These are phyloP conservation scores for Prostheceraeus crozeri DNA, from an alignment of 2,888 invertebrate genomes.

Conservation along the genomic window DNA sequence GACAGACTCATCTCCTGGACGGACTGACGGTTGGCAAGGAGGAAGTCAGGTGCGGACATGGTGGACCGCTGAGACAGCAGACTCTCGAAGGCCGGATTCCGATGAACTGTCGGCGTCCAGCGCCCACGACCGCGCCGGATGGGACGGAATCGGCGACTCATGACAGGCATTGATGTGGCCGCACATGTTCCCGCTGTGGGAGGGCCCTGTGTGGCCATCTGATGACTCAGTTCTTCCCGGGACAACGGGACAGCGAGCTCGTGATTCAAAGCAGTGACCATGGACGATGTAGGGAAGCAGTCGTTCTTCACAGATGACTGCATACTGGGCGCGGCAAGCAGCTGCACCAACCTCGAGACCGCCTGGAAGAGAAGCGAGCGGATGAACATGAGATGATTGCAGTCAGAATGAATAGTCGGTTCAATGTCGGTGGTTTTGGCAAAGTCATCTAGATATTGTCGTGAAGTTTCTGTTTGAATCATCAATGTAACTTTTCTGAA, in stretches of 20 bases:
- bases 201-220: background rate
- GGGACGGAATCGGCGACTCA: background rate
- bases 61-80: too few relatives aligned
- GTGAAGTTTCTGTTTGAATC: too few relatives aligned
- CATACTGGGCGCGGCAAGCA: conserved; percentile 36
- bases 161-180: background rate
- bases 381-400: background rate
- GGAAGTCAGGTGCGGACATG: too few relatives aligned
- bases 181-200: background rate
- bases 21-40: conserved; percentile 45
- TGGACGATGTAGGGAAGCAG: conserved; percentile 52
- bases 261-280: conserved; percentile 54
- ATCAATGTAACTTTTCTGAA: too few relatives aligned
- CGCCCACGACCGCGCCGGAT: background rate
- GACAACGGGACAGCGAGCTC: conserved; percentile 56
- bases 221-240: conserved; percentile 46
- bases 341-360: conserved; percentile 42
- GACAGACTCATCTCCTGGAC: conserved; percentile 46
- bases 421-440: too few relatives aligned
- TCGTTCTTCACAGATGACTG: conserved; percentile 49
- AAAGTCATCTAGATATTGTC: background rate
- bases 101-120: too few relatives aligned
- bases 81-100: too few relatives aligned
- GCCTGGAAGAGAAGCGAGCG: conserved; percentile 28
- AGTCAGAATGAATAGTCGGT: background rate